Conservation (phyloP, 92 coral and sea anemone genomes). For the Epizoanthus stellaris region DNA sequence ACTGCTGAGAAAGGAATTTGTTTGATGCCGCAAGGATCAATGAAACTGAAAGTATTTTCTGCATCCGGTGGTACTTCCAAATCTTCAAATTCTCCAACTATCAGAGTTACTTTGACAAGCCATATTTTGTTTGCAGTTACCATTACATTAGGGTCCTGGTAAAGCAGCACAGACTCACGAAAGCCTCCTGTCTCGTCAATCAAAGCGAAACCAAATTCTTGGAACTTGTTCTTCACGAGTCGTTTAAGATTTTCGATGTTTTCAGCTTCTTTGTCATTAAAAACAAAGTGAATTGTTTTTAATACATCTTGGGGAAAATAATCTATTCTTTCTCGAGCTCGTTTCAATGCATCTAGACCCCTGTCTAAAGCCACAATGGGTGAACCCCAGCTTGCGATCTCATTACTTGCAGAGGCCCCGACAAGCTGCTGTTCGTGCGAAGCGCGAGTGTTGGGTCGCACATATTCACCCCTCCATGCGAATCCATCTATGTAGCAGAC, state of each 20-base stretch:
- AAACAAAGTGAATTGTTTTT: constrained; percentile 20
- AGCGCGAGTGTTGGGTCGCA: no score
- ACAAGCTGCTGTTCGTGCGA: background rate
- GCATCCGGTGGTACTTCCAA: background rate
- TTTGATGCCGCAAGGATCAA: constrained; percentile 25
- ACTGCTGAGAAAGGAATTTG: constrained; percentile 12
- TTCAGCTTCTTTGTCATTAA: background rate
- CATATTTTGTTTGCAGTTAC: background rate
- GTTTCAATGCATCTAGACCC: background rate
- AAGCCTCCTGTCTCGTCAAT: background rate
- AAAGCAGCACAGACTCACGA: background rate
- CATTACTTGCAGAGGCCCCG: no score
- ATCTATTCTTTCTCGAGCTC: background rate
- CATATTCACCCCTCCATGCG: constrained; percentile 25
- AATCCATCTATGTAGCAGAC: constrained; percentile 24
- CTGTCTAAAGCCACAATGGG: constrained; percentile 12
- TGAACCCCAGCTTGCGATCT: background rate
- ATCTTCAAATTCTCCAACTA: constrained; percentile 2
- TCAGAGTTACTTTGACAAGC: constrained; percentile 13
- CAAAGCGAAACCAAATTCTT: background rate
- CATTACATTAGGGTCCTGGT: background rate
- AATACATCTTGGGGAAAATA: no score
- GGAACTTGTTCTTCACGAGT: background rate
- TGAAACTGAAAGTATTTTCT: constrained; percentile 1
- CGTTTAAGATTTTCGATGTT: background rate